phyloP scores from a whole-genome alignment of 92 coral and sea anemone species.

The Siderastrea radians region DNA sequence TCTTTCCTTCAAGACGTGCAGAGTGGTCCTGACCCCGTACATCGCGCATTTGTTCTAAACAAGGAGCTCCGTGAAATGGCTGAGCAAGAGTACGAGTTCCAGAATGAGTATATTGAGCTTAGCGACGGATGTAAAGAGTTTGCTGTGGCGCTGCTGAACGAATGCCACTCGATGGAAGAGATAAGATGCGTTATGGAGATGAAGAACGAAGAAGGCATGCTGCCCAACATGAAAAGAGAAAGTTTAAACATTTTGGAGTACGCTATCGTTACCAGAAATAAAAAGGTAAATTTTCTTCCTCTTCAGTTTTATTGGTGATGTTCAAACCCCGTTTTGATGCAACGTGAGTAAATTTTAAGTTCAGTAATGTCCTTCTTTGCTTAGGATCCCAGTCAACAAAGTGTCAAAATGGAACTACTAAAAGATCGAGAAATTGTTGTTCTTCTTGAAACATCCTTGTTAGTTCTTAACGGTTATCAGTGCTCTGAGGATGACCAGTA shows the following conservation, averaged over 20 bases:
- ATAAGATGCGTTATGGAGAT: conserved; percentile 75
- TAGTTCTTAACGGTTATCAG: background rate
- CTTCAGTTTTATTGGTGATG: too few relatives aligned
- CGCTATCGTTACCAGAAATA: conserved; percentile 78
- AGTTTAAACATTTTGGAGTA: conserved; percentile 79
- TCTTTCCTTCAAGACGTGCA: conserved; percentile 38
- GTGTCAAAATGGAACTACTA: too few relatives aligned
- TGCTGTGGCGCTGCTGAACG: conserved; percentile 81
- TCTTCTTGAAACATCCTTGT: background rate
- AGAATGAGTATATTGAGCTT: conserved; percentile 77
- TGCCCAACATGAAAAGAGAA: background rate
- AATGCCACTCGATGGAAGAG: conserved; percentile 90
- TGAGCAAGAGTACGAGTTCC: conserved; percentile 79
- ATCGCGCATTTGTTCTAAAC: conserved; percentile 78
- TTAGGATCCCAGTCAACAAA: too few relatives aligned
- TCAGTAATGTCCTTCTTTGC: too few relatives aligned
- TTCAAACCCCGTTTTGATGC: too few relatives aligned
- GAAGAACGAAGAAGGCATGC: background rate
- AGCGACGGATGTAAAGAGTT: conserved; percentile 83
- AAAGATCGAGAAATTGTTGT: too few relatives aligned
- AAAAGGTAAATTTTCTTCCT: conserved; percentile 47
- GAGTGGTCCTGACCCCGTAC: conserved; percentile 70
- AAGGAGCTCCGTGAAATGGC: conserved; percentile 68
- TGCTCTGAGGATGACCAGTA: background rate
- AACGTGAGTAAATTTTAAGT: too few relatives aligned